Conservation (phyloP, 2,888 invertebrate genomes). For the Tethea ocularis region DNA sequence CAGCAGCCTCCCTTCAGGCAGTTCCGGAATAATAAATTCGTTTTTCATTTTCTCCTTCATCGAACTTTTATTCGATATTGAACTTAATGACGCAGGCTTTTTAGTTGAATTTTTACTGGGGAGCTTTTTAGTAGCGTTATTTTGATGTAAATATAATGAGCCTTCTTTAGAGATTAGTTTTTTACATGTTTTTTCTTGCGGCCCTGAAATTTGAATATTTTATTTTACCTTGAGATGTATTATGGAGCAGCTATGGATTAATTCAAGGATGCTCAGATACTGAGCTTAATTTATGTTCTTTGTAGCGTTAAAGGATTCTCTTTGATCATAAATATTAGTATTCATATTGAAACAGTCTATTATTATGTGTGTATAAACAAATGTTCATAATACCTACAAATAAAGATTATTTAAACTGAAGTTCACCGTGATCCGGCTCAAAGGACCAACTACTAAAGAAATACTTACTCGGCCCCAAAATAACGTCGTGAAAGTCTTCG, state of each 20-base stretch:
- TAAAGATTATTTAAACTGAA: too few species aligned
- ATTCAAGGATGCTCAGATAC: not conserved
- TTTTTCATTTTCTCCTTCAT: constrained; percentile 53
- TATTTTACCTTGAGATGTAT: not conserved
- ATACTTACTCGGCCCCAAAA: constrained; percentile 60
- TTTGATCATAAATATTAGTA: not conserved
- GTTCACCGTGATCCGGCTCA: constrained; percentile 8
- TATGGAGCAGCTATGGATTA: not conserved
- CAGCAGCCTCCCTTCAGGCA: constrained; percentile 87
- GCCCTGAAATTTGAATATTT: constrained; percentile 34
- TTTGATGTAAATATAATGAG: constrained; percentile 33
- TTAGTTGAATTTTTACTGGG: constrained; percentile 47
- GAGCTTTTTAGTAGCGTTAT: constrained; percentile 36
- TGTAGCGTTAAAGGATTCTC: not conserved
- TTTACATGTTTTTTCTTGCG: constrained; percentile 44
- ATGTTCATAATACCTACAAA: too few species aligned
- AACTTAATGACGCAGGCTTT: constrained; percentile 49
- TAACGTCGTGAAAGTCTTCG: constrained; percentile 74
- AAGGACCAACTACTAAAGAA: constrained; percentile 9
- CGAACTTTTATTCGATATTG: constrained; percentile 44
- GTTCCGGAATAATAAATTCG: constrained; percentile 89
- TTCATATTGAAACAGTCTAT: not conserved
- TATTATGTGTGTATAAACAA: not conserved
- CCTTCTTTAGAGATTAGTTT: constrained; percentile 42
- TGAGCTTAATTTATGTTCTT: not conserved